Conservation (phyloP, 2,113 vertebrate genomes). For the Crotalus viridis region DNA sequence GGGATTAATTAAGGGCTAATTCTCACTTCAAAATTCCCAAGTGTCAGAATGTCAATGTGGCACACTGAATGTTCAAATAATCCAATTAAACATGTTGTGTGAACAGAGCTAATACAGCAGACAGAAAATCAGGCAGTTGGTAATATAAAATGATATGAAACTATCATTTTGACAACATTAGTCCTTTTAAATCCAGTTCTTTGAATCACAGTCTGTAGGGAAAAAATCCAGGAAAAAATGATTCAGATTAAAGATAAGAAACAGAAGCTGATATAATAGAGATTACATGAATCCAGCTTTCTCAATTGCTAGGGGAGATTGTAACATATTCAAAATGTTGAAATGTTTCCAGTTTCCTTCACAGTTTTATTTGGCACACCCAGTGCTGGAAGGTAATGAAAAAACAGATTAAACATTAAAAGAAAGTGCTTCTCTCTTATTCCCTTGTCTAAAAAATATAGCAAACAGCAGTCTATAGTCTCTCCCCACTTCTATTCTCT, state of each 20-base stretch:
- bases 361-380: slow-evolving; percentile 54
- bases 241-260: slow-evolving; percentile 65
- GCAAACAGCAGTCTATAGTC: accelerated
- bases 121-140: not conserved
- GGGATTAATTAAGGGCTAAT: not conserved
- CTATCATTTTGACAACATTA: not conserved
- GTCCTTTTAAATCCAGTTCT: not conserved
- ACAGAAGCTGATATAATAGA: slow-evolving; percentile 57
- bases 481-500: slow-evolving; percentile 5
- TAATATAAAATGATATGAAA: not conserved
- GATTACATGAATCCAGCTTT: slow-evolving; percentile 56
- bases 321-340: slow-evolving; percentile 57
- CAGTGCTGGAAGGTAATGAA: slow-evolving; percentile 46
- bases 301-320: slow-evolving; percentile 61
- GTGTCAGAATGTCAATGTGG: not conserved
- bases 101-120: not conserved
- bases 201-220: slow-evolving; percentile 19
- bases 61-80: not conserved
- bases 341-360: slow-evolving; percentile 57
- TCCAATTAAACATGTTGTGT: not conserved
- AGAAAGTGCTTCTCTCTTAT: not conserved
- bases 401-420: slow-evolving; percentile 25
- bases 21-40: not conserved
- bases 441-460: not conserved
- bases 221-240: slow-evolving; percentile 33